Evolutionary conservation across 1,140 invertebrate genomes (phyloP), one percentile per base, ranked within the genome.

Genomic region (Drosophila serrata): DNA sequence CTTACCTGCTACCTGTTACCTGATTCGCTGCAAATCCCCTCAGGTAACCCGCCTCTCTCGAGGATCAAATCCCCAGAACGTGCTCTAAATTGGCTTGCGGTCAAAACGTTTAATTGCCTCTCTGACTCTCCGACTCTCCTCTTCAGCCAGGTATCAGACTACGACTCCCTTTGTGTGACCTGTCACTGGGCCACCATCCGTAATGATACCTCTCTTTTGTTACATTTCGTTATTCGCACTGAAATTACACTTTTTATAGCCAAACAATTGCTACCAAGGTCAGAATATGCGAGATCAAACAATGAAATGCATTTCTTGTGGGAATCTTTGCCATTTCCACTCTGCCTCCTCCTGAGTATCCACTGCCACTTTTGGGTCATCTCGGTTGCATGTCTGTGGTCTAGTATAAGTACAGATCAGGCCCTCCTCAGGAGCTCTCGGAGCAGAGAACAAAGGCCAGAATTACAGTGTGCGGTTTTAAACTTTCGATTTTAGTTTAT

Each of bases 61-160:
- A 33, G 48, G 8, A 31, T 42, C 61, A 56, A 37, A 19, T 40
- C 15, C 40, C 15, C 42, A 67, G 53, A 62, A 59, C 82, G 73
- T 86, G 82, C 82, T 76, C 80, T 67, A 75, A 90, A 86, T 91
- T 92, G 88, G 80, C 91, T 92, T 92, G 91, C 80, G 91, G 91
- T 92, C 91, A 88, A 91, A 90, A 91, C 85, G 88, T 85, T 92
- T 91, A 91, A 92, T 87, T 92, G 75, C 56, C 53, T 11, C 39
- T 29, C 40, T 33, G 43, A 29, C 45, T n/a, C 40, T 22, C 9
- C 12, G 43, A 45, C 58, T 24, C 59, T 62, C 35, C 48, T 31
- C 33, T 43, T 43, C 17, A 13, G 29, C 12, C 62, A 37, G 62
- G 37, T 67, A 45, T 45, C 46, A 35, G 35, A 12, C 45, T 1